Base-by-base conservation (phyloP, 1,140 invertebrate genomes). In the Meloidogyne floridensis region DNA sequence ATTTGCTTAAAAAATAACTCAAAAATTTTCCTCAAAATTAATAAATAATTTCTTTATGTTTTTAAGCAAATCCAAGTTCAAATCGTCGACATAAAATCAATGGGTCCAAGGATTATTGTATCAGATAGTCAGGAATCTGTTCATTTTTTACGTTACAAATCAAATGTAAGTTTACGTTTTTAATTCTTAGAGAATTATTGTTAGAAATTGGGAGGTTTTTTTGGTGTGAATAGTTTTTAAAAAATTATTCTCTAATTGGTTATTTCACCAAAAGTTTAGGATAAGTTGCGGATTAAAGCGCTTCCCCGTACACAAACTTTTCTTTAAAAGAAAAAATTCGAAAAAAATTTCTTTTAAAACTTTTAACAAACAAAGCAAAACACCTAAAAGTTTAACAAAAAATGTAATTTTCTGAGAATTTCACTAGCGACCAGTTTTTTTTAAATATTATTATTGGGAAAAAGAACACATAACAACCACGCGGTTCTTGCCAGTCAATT, bases 41-140 rank as follows among this genome's bases (percentile, higher is more conserved):
- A 32, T 6, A 77, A 32, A 11, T 20, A 70, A 7, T 7, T 8
- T 65, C 9, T 42, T 47, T 32, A 53, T n/a, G 5, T 79, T 90
- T 92, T 91, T 76, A 90, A 94, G 93, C 96, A 98, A 91, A 94
- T 99, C 91, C 96, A 97, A 13, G 96, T 98, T 90, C 93, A 94
- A 74, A 95, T 99, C 80, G 94, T 96, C 0, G 94, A 94, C 81
- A 96, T 99, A 77, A 94, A 96, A 90, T 94, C 95, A 0, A 94
- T 96, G 86, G 96, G 97, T 0, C 94, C 96, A 88, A 93, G 98
- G 74, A 94, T 99, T 51, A 95, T 95, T 87, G 97, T 97, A 0
- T 94, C 94, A 0, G 98, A 99, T 91, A 94, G 98, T 0, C 96
- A 99, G 90, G 97, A 99, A 90, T 97, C 96, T 53, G 94, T 99